Evolutionary conservation across 2,797 vertebrate genomes (phyloP), one percentile per base, ranked within the genome.

Genomic region (Pagetopsis macropterus): DNA sequence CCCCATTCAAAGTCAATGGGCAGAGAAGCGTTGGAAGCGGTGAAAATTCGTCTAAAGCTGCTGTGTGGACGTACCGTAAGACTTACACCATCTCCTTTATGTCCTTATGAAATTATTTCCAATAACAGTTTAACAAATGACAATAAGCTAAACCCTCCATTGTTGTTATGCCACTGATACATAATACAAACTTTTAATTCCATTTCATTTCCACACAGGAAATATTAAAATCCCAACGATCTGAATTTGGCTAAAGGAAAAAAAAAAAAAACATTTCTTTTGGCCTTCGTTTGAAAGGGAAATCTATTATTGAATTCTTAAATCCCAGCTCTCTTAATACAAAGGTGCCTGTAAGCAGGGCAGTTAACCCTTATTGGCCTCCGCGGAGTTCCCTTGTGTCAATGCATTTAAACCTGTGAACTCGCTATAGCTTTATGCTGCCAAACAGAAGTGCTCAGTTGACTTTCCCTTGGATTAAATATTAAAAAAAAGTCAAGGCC

Each of bases 81-180:
- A 46, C 59, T 55, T 67, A 57, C 41, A 67, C 3, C 48, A 70
- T 44, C 31, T 16, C 58, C 45, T 14, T 27, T 1, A 1, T 70
- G 21, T 60, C 41, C 16, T 59, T 40, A 59, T 55, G 41, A 72
- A 51, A 37, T 56, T 14, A n/a, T 58, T 62, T 70, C 4, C 54
- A 57, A 71, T 61, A 27, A 48, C 62, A 70, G 27, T 58, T 33
- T 27, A 55, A 54, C 69, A 73, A 37, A 61, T 60, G 12, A 44
- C n/a, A 64, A 64, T 33, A 41, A 58, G 27, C 45, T 54, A 54
- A 64, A 54, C 66, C 44, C 33, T 37, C 33, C 63, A 64, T 84
- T 60, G 66, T 64, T 33, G 31, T 33, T 33, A 74, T 46, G 44
- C 41, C 19, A 9, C 65, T 64, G 27, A 17, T 83, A 43, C 57